Conservation (phyloP, 1,140 invertebrate species). For the Drosophila hydei region DNA sequence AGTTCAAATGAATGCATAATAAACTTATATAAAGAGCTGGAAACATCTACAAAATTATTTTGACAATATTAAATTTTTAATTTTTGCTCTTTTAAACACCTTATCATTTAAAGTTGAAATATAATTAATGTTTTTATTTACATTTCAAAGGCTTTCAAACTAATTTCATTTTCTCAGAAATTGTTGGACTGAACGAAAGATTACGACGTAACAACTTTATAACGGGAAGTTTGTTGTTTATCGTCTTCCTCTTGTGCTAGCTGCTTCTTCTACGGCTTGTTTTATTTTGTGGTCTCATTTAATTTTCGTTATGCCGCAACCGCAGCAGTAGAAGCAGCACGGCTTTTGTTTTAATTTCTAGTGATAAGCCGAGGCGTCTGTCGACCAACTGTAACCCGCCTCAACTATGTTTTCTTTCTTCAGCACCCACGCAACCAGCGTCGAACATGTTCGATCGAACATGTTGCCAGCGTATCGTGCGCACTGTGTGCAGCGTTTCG, state of each 20-base stretch:
- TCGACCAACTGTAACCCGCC: constrained; percentile 12
- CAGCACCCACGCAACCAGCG: constrained; percentile 10
- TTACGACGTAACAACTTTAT: constrained; percentile 11
- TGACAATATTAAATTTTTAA: no score
- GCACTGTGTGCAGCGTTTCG: constrained; percentile 25
- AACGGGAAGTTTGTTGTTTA: not conserved
- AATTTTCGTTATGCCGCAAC: constrained; percentile 47
- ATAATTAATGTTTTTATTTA: not conserved
- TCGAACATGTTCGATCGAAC: constrained; percentile 50
- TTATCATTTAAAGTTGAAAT: not conserved
- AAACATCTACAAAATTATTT: no score
- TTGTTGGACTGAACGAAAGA: constrained; percentile 13
- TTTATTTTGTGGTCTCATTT: constrained; percentile 55
- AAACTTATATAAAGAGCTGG: no score
- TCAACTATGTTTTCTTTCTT: not conserved
- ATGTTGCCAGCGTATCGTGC: constrained; percentile 19
- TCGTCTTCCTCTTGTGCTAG: not conserved
- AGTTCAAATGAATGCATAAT: no score
- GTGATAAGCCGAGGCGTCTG: constrained; percentile 60
- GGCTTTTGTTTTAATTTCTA: constrained; percentile 71
- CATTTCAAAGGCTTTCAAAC: not conserved
- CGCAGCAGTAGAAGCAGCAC: constrained; percentile 15
- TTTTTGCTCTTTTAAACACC: no score
- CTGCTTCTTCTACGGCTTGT: constrained; percentile 11
- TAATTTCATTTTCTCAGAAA: constrained; percentile 5